Evolutionary conservation across 2,888 invertebrate genomes (phyloP).

Genomic region (Ceriagrion tenellum): DNA sequence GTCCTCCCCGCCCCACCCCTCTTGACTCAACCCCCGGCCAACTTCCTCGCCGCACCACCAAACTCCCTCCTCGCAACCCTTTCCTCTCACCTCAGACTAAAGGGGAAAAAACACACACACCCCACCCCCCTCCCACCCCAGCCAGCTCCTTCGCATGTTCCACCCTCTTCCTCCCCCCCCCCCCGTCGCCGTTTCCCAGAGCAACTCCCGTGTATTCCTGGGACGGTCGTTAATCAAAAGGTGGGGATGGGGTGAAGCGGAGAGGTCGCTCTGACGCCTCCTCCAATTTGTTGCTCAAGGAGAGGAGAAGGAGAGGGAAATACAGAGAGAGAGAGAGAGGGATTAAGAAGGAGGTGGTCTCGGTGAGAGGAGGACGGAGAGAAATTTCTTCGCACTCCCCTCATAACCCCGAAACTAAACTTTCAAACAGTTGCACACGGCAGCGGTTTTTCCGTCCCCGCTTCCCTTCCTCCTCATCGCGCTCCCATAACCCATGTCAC

Average conservation of each 20-base stretch:
- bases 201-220: slow-evolving; percentile 54
- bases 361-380: neutral
- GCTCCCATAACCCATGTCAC: neutral
- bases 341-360: neutral
- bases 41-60: neutral
- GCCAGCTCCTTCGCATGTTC: neutral
- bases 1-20: neutral
- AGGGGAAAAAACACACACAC: neutral
- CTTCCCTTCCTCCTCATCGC: neutral
- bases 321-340: too few species aligned
- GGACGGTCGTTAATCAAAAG: slow-evolving; percentile 47
- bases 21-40: neutral
- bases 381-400: slow-evolving; percentile 38
- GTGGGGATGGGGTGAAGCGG: neutral
- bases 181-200: neutral
- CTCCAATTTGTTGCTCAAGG: slow-evolving; percentile 61
- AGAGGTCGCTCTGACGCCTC: slow-evolving; percentile 42
- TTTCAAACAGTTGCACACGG: slow-evolving; percentile 52
- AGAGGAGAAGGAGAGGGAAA: neutral
- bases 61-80: neutral
- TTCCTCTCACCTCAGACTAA: neutral
- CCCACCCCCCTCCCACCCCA: neutral
- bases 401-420: neutral
- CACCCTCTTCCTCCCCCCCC: neutral
- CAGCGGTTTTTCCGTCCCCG: neutral